Conservation (phyloP, 92 coral and sea anemone genomes). For the Actinernus sp. region DNA sequence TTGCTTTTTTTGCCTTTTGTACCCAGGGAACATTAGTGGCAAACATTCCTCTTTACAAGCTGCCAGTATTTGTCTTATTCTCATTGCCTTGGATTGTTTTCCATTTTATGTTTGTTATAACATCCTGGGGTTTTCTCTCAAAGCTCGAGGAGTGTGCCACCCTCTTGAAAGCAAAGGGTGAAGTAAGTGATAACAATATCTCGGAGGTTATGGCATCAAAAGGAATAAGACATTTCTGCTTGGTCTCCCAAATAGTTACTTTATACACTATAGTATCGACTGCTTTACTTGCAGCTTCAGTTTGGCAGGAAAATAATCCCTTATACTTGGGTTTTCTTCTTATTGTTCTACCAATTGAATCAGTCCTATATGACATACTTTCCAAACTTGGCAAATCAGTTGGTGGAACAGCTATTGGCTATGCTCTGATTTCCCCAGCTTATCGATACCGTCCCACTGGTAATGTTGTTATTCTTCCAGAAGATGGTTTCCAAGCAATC, state of each 20-base stretch:
- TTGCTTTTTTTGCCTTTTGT: conserved; percentile 61
- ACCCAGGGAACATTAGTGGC: conserved; percentile 71
- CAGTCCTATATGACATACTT: conserved; percentile 80
- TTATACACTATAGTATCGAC: conserved; percentile 85
- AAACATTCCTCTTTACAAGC: conserved; percentile 69
- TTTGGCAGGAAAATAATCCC: conserved; percentile 89
- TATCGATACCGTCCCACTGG: conserved; percentile 84
- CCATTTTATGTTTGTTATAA: conserved; percentile 87
- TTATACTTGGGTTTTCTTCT: conserved; percentile 83
- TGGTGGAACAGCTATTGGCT: conserved; percentile 99
- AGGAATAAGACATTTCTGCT: conserved; percentile 93
- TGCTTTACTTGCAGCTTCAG: conserved; percentile 64
- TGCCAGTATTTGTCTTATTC: conserved; percentile 77
- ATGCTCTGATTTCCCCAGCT: conserved; percentile 94
- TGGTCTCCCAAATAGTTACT: conserved; percentile 89
- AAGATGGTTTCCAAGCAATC: conserved; percentile 77
- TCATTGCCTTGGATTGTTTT: conserved; percentile 83
- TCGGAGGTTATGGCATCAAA: conserved; percentile 94
- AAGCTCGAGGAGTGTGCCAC: conserved; percentile 94
- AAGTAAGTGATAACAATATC: conserved; percentile 79
- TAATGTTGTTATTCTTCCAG: conserved; percentile 71
- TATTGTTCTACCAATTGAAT: conserved; percentile 88
- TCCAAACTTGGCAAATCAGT: conserved; percentile 93
- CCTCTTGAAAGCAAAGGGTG: conserved; percentile 76
- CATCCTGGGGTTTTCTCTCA: conserved; percentile 93